These are phyloP conservation scores for Alligator sinensis DNA, from an alignment of 2,113 vertebrate species.

Conservation along the genomic window DNA sequence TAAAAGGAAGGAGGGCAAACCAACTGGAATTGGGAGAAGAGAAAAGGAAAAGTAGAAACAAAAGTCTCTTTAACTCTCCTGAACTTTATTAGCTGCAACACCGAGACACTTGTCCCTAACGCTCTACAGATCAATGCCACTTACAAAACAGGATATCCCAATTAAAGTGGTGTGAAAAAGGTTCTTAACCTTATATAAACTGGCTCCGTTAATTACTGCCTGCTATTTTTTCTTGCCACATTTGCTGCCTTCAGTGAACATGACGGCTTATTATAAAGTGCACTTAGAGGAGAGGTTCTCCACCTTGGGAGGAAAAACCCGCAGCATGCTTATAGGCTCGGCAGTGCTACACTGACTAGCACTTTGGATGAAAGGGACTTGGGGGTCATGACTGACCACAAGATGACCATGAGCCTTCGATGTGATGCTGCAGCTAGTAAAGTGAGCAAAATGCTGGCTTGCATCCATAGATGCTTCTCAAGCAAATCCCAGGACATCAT, in stretches of 20 bases:
- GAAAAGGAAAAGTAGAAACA: fast-evolving
- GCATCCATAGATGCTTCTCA: too few relatives aligned
- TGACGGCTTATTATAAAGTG: not conserved
- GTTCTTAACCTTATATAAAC: not conserved
- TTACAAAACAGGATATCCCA: not conserved
- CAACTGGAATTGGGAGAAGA: too few relatives aligned
- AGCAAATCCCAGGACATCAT: too few relatives aligned
- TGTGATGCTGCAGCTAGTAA: too few relatives aligned
- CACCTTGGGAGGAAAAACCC: too few relatives aligned
- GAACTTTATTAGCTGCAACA: not conserved
- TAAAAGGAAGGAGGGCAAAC: not conserved
- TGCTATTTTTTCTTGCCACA: not conserved
- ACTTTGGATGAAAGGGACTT: too few relatives aligned
- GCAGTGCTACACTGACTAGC: too few relatives aligned
- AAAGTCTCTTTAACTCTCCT: not conserved
- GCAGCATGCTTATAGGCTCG: too few relatives aligned
- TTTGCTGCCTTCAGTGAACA: not conserved
- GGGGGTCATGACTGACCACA: too few relatives aligned
- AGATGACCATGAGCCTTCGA: too few relatives aligned
- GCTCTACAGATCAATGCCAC: not conserved
- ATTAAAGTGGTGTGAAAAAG: not conserved
- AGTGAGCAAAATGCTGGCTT: too few relatives aligned
- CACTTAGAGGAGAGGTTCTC: not conserved
- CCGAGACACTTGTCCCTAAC: fast-evolving
- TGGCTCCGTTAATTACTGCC: fast-evolving